These are phyloP conservation scores for Sebastes aleutianus DNA, from an alignment of 2,797 vertebrate genomes.

Conservation along the genomic window DNA sequence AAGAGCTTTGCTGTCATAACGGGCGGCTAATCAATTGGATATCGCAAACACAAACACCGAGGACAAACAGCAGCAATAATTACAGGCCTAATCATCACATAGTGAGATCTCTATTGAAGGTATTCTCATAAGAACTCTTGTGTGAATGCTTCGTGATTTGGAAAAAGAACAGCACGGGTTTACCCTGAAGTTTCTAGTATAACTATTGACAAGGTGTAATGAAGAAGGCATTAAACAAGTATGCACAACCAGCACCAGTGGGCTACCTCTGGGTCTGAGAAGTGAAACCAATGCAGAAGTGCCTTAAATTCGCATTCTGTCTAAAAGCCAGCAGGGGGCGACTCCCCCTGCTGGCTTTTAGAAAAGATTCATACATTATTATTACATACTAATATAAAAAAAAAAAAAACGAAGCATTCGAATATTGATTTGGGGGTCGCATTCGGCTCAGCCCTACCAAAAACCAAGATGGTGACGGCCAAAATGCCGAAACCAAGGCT, in stretches of 20 bases:
- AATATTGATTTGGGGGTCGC: not conserved
- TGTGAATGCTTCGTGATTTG: conserved; percentile 12
- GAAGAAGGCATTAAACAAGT: conserved; percentile 2
- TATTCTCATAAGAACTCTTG: conserved; percentile 3
- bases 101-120: conserved; percentile 47
- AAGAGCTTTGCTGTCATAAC: conserved; percentile 56
- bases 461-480: not conserved
- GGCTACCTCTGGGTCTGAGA: too few relatives aligned
- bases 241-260: not conserved
- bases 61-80: conserved; percentile 63
- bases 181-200: not conserved
- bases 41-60: conserved; percentile 62
- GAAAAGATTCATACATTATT: too few relatives aligned
- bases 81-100: conserved; percentile 53
- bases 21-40: conserved; percentile 64
- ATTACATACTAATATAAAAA: too few relatives aligned
- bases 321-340: too few relatives aligned
- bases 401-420: too few relatives aligned
- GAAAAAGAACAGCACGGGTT: not conserved
- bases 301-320: too few relatives aligned
- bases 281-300: too few relatives aligned
- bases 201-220: not conserved
- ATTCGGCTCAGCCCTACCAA: not conserved
- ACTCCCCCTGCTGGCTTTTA: too few relatives aligned
- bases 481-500: not conserved